These are phyloP conservation scores for Takifugu ocellatus DNA, from an alignment of 2,797 vertebrate genomes.

Conservation along the genomic window DNA sequence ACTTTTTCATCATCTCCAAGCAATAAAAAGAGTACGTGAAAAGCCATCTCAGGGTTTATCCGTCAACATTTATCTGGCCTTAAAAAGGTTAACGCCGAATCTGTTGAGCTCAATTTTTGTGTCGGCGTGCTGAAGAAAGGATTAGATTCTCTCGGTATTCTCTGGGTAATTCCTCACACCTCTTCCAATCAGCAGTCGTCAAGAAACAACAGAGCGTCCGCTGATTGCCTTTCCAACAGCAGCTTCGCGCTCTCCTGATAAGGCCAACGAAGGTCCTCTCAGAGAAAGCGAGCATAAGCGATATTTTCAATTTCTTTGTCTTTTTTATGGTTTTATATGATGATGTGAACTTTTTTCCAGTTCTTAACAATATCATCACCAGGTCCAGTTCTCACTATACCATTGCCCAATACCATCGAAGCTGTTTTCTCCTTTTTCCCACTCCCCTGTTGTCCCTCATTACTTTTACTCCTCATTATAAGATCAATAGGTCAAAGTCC, in stretches of 20 bases:
- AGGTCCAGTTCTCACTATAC: too few species aligned
- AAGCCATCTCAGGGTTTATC: neutral
- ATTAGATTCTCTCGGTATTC: constrained; percentile 47
- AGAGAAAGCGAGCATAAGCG: constrained; percentile 28
- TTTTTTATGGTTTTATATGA: too few species aligned
- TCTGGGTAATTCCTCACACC: constrained; percentile 22
- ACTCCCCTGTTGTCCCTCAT: too few species aligned
- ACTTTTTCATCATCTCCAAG: neutral
- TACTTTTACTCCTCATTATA: too few species aligned
- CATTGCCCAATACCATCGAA: too few species aligned
- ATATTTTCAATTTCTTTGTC: constrained; percentile 1
- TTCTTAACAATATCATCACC: too few species aligned
- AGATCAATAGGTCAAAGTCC: too few species aligned
- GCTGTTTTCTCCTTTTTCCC: too few species aligned
- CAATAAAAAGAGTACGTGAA: too few species aligned
- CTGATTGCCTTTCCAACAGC: constrained; percentile 57
- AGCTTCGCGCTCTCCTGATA: constrained; percentile 57
- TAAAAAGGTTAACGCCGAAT: constrained; percentile 3
- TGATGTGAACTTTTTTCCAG: too few species aligned
- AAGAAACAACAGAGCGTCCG: constrained; percentile 46
- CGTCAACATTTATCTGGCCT: too few species aligned
- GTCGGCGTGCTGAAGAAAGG: constrained; percentile 6
- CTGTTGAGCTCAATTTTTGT: constrained; percentile 2
- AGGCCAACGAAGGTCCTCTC: constrained; percentile 49
- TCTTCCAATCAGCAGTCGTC: constrained; percentile 51